Evolutionary conservation across 2,797 vertebrate genomes (phyloP), one percentile per base, ranked within the genome.

Genomic region (Choloepus didactylus): DNA sequence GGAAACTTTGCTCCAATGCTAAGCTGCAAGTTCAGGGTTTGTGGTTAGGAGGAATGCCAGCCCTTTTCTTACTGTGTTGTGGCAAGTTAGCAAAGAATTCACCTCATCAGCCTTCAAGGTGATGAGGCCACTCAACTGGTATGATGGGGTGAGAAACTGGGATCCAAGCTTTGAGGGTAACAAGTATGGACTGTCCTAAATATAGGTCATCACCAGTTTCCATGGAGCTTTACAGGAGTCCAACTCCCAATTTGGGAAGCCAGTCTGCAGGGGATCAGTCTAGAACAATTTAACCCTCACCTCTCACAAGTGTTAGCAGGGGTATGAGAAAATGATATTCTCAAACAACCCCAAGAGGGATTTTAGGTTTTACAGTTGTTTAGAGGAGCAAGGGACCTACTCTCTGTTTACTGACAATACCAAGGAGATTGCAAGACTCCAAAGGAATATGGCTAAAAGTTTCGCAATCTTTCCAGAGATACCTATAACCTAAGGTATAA

Each of bases 351-450:
- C 12, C 10, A 77, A 77, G 9, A 44, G 27, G 46, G 2, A 5
- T 64, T 80, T 97, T 95, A 69, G 27, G 87, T 76, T 76, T 89
- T 92, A 91, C 0, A 31, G 16, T 31, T 89, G 3, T 76, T 93
- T 76, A 21, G 15, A 44, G 15, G 23, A 31, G 29, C 10, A 73
- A 62, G 46, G 0, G 7, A 56, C 19, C n/a, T 88, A 67, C 38
- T 64, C 6, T 9, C 9, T 86, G 12, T 83, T 91, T 14, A 93
- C 41, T 44, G 51, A 84, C 2, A 66, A 46, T 18, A 19, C 35
- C 73, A 86, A 67, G 51, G 27, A 77, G 12, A 81, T 29, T 81
- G 1, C 6, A 87, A 73, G 31, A 91, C 9, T 41, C 54, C 44
- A 69, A 27, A 84, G 21, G 89, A 6, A 23, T 94, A 69, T 73